These are phyloP conservation scores for Xenopus tropicalis DNA, from an alignment of 2,113 vertebrate species.

Conservation along the genomic window UCB_Xtro_10.0 CM004445.2:3797501-3798000, in stretches of 20 bases:
- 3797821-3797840: conserved; percentile 90
- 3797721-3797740: too few relatives aligned
- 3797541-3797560: too few relatives aligned
- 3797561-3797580: too few relatives aligned
- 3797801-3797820: conserved; percentile 74
- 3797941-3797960: conserved; percentile 90
- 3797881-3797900: conserved; percentile 75
- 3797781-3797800: conserved; percentile 90
- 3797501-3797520: too few relatives aligned
- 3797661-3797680: too few relatives aligned
- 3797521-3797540: too few relatives aligned
- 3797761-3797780: conserved; percentile 86
- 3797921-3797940: conserved; percentile 83
- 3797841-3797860: conserved; percentile 68
- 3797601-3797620: too few relatives aligned
- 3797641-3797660: too few relatives aligned
- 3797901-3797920: conserved; percentile 79
- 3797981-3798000: conserved; percentile 15
- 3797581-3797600: too few relatives aligned
- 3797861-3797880: conserved; percentile 77
- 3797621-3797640: too few relatives aligned
- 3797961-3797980: conserved; percentile 85
- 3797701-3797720: too few relatives aligned
- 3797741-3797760: conserved; percentile 60
- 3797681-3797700: too few relatives aligned